phyloP scores from a whole-genome alignment of 2,888 invertebrate species.

The Cephus pygmeus region DNA sequence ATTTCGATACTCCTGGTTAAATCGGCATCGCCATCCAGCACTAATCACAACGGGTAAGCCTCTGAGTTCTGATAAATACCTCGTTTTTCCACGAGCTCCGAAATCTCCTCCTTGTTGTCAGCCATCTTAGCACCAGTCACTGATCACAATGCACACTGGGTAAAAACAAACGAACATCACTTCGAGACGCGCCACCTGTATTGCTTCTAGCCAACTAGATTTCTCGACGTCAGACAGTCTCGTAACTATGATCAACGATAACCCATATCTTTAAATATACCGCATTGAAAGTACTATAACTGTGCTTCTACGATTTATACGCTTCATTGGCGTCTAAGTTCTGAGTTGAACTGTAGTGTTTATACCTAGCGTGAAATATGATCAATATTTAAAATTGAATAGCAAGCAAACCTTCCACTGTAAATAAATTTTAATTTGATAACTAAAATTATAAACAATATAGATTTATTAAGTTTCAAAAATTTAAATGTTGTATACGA shows the following conservation, averaged over 20 bases:
- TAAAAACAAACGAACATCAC: constrained; percentile 58
- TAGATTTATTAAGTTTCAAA: neutral
- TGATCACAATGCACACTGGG: constrained; percentile 63
- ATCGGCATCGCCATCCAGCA: neutral
- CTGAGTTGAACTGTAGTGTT: neutral
- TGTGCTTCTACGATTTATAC: neutral
- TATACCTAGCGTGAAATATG: neutral
- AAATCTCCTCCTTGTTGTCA: constrained; percentile 66
- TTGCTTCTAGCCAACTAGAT: constrained; percentile 27
- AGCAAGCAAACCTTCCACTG: neutral
- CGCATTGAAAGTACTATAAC: neutral
- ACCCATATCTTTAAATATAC: constrained; percentile 1
- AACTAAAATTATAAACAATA: neutral
- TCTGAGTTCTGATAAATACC: constrained; percentile 53
- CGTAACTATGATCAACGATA: constrained; percentile 15
- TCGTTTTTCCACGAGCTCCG: constrained; percentile 63
- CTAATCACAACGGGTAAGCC: constrained; percentile 31
- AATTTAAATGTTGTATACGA: neutral
- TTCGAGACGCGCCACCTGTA: constrained; percentile 37
- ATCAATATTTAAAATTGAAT: neutral
- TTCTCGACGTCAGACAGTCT: constrained; percentile 38
- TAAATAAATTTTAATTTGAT: neutral
- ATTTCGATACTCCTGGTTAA: neutral
- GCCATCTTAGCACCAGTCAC: constrained; percentile 67
- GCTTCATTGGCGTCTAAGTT: neutral